These are phyloP conservation scores for Gastrophryne carolinensis DNA, from an alignment of 2,797 vertebrate species.

Conservation along the genomic window DNA sequence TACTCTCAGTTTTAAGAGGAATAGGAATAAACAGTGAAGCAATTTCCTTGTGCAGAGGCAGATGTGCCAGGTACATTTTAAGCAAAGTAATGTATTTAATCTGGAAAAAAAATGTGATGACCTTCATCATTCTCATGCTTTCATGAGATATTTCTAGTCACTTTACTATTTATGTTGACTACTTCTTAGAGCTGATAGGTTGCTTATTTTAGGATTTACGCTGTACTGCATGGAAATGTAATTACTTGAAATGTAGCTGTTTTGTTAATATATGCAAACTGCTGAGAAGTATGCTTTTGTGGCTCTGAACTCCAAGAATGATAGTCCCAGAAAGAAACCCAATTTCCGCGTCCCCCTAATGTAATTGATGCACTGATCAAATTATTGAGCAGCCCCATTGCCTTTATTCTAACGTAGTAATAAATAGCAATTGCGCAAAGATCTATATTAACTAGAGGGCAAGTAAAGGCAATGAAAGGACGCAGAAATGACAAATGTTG, in stretches of 20 bases:
- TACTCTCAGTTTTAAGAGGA: not conserved
- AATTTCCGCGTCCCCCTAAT: not conserved
- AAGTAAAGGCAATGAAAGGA: slow-evolving; percentile 6
- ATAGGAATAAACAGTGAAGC: slow-evolving; percentile 12
- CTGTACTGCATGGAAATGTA: not conserved
- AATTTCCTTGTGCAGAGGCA: slow-evolving; percentile 15
- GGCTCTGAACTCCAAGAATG: not conserved
- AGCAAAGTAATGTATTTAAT: slow-evolving; percentile 21
- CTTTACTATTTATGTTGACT: slow-evolving; percentile 27
- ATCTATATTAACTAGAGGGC: slow-evolving; percentile 24
- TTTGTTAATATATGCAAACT: slow-evolving; percentile 10
- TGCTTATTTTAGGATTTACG: slow-evolving; percentile 21
- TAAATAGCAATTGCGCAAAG: slow-evolving; percentile 21
- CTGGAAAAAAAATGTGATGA: slow-evolving; percentile 26
- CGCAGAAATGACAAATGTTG: slow-evolving; percentile 28
- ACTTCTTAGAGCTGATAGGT: not conserved
- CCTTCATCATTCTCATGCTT: slow-evolving; percentile 22
- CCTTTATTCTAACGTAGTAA: slow-evolving; percentile 4
- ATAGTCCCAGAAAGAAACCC: not conserved
- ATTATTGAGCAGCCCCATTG: slow-evolving; percentile 18
- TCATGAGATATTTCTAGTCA: slow-evolving; percentile 18
- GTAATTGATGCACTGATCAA: slow-evolving; percentile 16
- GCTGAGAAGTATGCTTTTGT: not conserved
- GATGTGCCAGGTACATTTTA: slow-evolving; percentile 36
- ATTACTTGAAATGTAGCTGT: slow-evolving; percentile 3